Conservation (phyloP, 2,888 invertebrate genomes). For the Athripsodes cinereus region DNA sequence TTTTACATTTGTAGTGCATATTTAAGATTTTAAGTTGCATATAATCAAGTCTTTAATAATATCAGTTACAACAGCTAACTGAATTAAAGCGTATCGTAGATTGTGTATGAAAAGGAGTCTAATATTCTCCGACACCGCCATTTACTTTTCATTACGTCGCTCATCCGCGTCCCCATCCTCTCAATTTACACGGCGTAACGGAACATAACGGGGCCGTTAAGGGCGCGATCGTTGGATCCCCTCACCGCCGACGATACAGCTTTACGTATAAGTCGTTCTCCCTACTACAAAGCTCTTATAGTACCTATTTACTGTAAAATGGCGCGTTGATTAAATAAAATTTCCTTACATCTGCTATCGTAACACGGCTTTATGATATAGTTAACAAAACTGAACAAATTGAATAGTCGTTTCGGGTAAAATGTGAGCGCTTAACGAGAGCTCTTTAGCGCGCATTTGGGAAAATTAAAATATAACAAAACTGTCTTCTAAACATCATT, state of each 20-base stretch:
- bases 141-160: background rate
- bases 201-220: constrained; percentile 1
- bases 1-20: no score
- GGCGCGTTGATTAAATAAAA: constrained; percentile 20
- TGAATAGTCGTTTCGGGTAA: background rate
- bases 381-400: constrained; percentile 5
- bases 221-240: constrained; percentile 2
- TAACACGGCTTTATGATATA: constrained; percentile 9
- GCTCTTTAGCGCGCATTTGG: no score
- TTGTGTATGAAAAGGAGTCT: no score
- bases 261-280: constrained; percentile 6
- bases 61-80: no score
- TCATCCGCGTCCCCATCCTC: no score
- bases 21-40: no score
- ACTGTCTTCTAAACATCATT: no score
- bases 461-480: no score
- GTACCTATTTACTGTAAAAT: constrained; percentile 4
- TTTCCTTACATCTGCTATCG: constrained; percentile 4
- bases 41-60: no score
- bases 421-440: background rate
- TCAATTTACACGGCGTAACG: background rate
- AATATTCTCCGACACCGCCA: background rate
- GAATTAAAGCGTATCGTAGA: no score
- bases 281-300: no score
- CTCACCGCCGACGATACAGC: constrained; percentile 5